A percentile compares a stretch with the other conserved stretches of the same genome.
phyloP scores from a whole-genome alignment of 2,888 invertebrate species.

The Pyrrhosoma nymphula region DNA sequence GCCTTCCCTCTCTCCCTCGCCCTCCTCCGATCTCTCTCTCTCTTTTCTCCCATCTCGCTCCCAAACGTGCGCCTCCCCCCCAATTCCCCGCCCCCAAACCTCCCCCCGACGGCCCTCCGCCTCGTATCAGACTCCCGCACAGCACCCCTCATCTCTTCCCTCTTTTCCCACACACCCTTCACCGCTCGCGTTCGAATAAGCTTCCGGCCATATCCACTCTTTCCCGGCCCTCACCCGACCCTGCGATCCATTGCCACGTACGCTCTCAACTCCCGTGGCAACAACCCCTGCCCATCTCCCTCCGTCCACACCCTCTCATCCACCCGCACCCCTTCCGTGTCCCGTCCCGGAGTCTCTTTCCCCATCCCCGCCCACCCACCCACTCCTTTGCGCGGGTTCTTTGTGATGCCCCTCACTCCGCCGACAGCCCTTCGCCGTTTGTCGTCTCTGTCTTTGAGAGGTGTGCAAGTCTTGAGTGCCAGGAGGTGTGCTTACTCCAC shows the following conservation, averaged over 20 bases:
- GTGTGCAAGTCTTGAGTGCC: neutral
- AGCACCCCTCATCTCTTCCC: neutral
- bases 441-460: neutral
- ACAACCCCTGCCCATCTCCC: neutral
- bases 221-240: neutral
- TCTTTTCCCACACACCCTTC: neutral
- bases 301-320: neutral
- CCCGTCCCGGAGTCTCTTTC: neutral
- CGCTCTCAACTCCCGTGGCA: neutral
- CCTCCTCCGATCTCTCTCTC: constrained; percentile 73
- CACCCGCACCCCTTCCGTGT: neutral
- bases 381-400: constrained; percentile 68
- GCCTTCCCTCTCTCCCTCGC: constrained; percentile 74
- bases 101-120: constrained; percentile 69
- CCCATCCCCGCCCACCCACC: constrained; percentile 48
- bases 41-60: constrained; percentile 27
- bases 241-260: neutral
- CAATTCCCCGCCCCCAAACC: constrained; percentile 67
- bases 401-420: constrained; percentile 2
- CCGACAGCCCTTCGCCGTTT: neutral
- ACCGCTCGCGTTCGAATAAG: neutral
- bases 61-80: constrained; percentile 72
- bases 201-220: neutral
- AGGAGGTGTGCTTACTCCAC: neutral
- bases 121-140: neutral